Conservation (phyloP, 2,113 vertebrate genomes). For the Dicrurus megarhynchus region DNA sequence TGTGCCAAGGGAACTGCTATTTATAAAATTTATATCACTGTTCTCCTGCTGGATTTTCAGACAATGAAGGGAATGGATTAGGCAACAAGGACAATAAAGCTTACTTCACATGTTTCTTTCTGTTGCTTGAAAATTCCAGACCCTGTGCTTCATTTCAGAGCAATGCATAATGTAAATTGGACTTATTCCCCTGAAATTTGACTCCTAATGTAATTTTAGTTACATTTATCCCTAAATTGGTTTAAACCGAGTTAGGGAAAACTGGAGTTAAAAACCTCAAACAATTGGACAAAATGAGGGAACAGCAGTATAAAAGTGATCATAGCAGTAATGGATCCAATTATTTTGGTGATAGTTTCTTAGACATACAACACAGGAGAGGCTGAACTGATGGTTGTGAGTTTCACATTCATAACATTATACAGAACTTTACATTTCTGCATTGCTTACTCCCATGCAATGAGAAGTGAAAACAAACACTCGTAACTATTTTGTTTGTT, state of each 20-base stretch:
- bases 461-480: background rate
- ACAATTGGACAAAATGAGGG: background rate
- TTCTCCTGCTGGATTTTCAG: background rate
- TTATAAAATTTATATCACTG: background rate
- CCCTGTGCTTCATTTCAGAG: background rate
- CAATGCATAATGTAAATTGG: background rate
- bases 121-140: background rate
- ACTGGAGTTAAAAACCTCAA: background rate
- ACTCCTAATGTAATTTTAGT: background rate
- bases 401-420: background rate
- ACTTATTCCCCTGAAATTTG: background rate
- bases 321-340: background rate
- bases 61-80: background rate
- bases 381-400: background rate
- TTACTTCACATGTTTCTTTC: background rate
- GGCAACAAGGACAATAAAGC: background rate
- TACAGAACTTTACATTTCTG: background rate
- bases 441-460: background rate
- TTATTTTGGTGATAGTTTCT: background rate
- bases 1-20: background rate
- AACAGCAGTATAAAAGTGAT: background rate
- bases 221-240: background rate
- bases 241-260: background rate
- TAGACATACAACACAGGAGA: background rate
- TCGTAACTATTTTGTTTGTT: background rate